Evolutionary conservation across 2,113 vertebrate species (phyloP).

Genomic region (Panthera uncia): DNA sequence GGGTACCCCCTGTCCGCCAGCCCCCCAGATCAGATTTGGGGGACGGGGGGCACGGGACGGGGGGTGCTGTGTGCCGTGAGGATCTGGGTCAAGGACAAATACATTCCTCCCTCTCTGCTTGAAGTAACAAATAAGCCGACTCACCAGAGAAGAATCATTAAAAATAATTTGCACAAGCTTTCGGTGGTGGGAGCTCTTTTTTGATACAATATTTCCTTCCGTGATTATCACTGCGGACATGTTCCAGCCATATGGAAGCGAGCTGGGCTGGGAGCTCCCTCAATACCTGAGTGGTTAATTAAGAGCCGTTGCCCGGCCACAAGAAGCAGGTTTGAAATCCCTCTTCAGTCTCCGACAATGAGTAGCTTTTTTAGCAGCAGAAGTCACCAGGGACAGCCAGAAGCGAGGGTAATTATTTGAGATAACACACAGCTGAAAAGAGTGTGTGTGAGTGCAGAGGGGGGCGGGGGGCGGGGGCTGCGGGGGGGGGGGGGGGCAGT

Average conservation of each 20-base stretch:
- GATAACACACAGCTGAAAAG: conserved; percentile 94
- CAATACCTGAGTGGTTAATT: conserved; percentile 99
- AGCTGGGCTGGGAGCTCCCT: conserved; percentile 90
- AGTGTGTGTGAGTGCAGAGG: conserved; percentile 71
- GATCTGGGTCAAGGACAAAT: conserved; percentile 85
- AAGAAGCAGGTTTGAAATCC: conserved; percentile 96
- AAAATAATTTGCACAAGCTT: conserved; percentile 98
- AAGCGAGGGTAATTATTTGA: conserved; percentile 98
- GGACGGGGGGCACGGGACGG: conserved; percentile 70
- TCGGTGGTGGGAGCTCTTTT: conserved; percentile 89
- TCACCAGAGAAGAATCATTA: conserved; percentile 96
- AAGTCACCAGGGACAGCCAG: conserved; percentile 93
- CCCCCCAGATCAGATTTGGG: conserved; percentile 68
- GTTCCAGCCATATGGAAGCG: conserved; percentile 97
- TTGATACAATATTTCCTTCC: conserved; percentile 94
- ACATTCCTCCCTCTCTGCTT: conserved; percentile 78
- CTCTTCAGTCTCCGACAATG: conserved; percentile 91
- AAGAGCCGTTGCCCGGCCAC: conserved; percentile 97
- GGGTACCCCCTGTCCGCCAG: conserved; percentile 60
- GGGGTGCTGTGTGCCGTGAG: background rate
- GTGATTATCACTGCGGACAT: conserved; percentile 92
- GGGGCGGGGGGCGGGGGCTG: conserved; percentile 42
- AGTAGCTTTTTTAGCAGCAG: conserved; percentile 91
- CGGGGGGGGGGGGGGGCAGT: conserved; percentile 76
- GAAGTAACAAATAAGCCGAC: conserved; percentile 91